phyloP scores from a whole-genome alignment of 2,797 vertebrate genomes.

The Hippocampus kuda region DNA sequence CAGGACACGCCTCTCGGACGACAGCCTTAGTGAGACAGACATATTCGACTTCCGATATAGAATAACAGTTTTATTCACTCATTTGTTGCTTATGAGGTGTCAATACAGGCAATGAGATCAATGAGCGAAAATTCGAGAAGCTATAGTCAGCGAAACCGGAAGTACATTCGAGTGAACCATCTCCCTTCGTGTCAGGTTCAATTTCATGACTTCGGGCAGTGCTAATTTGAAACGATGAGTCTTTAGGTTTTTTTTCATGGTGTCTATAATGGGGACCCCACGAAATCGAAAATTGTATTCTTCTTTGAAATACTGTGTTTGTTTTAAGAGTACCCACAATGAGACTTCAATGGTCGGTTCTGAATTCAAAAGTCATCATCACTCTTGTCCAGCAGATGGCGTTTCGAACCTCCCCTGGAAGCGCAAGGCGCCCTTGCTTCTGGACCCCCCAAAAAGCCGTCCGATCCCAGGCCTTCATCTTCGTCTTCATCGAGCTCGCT shows the following conservation, averaged over 20 bases:
- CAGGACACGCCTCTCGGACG: conserved; percentile 35
- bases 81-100: background rate
- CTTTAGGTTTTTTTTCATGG: background rate
- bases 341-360: background rate
- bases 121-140: background rate
- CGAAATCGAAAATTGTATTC: background rate
- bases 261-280: background rate
- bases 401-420: conserved; percentile 58
- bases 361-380: conserved; percentile 83
- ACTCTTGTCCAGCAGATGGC: conserved; percentile 80
- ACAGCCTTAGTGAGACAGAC: background rate
- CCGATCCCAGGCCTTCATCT: conserved; percentile 49
- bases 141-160: background rate
- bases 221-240: no score
- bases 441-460: conserved; percentile 69
- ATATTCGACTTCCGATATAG: background rate
- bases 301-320: background rate
- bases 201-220: background rate
- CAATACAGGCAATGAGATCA: background rate
- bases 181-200: background rate
- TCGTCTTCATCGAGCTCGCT: conserved; percentile 76
- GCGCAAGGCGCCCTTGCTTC: conserved; percentile 52
- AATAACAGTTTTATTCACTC: background rate
- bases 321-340: background rate
- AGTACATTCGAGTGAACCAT: background rate